Base-by-base conservation (phyloP, 2,113 vertebrate species). In the Theristicus caerulescens region DNA sequence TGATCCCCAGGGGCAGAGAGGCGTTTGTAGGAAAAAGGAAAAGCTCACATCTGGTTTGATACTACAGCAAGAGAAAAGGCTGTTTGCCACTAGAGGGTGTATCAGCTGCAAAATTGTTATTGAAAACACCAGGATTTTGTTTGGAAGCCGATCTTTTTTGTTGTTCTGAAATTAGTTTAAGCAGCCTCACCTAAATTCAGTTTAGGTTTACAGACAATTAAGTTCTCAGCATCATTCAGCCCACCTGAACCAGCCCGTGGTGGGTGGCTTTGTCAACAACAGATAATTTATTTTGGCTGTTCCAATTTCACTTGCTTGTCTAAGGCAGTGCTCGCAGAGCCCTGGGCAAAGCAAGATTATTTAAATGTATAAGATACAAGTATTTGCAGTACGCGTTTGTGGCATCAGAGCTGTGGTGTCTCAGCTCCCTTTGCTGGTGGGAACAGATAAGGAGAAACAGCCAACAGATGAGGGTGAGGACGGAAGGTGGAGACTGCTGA, bases 81-180 rank as follows among this genome's bases (percentile, higher is more conserved):
- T 61, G 8, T 11, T 85, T 81, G 67, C 97, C 97, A 93, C 97
- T 97, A 97, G 96, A 96, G 96, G 97, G 97, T 76, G 90, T 66
- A 65, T 82, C 70, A 40, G 49, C 64, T 70, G 77, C 64, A 73
- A 59, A 88, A 38, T 26, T 72, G 59, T 17, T 34, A 8, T 18
- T 49, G 88, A 38, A 87, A 80, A 74, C 82, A 52, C 10, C 0
- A 0, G 13, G 74, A 77, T 74, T 96, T 87, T 82, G 40, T 44
- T 91, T 74, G 46, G 69, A 74, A 57, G 32, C 58, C 67, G 51
- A 71, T 52, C 46, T 46, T 76, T 49, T 94, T 62, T 78, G 84
- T 62, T 86, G 82, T 74, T 64, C 77, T 87, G 92, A 91, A 83
- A 96, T 92, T 73, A 82, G 89, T 90, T 69, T 64, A 51, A 65